Evolutionary conservation across 2,113 vertebrate species (phyloP).

Genomic region (Haplotaxodon microlepis): DNA sequence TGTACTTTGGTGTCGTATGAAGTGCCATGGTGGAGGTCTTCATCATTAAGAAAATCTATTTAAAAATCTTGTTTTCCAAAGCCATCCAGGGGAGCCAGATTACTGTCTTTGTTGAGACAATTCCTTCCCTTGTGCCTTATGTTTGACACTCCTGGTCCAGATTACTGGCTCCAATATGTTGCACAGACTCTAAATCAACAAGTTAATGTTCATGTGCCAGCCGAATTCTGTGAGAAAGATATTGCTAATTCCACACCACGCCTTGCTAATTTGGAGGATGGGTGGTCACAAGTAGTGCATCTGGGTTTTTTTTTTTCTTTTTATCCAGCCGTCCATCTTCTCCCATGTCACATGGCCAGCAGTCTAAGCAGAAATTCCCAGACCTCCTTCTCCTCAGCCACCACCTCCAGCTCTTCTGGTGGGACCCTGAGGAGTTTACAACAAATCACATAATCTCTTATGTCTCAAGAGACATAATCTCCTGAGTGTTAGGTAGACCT

Average conservation of each 20-base stretch:
- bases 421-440: background rate
- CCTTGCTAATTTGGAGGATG: background rate
- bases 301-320: accelerated
- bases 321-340: background rate
- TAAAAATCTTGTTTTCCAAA: background rate
- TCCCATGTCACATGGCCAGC: background rate
- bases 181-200: background rate
- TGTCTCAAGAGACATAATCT: background rate
- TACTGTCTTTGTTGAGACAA: background rate
- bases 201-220: background rate
- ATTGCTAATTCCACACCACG: background rate
- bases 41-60: background rate
- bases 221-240: background rate
- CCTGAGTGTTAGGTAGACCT: background rate
- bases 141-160: background rate
- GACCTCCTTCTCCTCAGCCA: background rate
- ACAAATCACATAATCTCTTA: background rate
- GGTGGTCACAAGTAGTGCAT: background rate
- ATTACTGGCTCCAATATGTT: background rate
- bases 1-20: background rate
- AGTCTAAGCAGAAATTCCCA: background rate
- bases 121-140: background rate
- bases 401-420: background rate
- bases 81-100: background rate
- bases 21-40: background rate